Base-by-base conservation (phyloP, 2,797 vertebrate species). In the Xiphophorus birchmanni region DNA sequence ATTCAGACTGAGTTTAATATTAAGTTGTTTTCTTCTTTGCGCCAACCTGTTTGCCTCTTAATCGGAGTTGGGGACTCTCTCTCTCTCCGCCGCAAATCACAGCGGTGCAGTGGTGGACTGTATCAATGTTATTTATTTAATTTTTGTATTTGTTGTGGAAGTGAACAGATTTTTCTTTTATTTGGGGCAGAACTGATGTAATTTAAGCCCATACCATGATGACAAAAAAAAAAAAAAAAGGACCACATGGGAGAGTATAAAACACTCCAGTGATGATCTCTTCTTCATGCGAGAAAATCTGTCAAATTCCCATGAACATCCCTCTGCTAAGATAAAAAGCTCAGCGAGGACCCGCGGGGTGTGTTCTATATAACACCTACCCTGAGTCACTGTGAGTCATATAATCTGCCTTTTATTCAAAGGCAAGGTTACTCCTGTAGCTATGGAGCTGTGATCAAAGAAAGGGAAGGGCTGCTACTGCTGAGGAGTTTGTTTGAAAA, bases 301-400 rank as follows among this genome's bases (percentile, higher is more conserved):
- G 76, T 81, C 76, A 73, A 86, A 88, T 40, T 60, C 60, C 79
- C 44, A 13, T 42, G 77, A 87, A 79, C 76, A 77, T 42, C 86
- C 73, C 73, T 50, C 83, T 63, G 17, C 47, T 29, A 81, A 92
- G 76, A 87, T 91, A 74, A 92, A 80, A 93, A 92, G 80, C 80
- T 78, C 80, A 81, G 82, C 52, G 60, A 50, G 80, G 85, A 83
- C 87, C 88, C 75, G 79, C 17, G 47, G 86, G 93, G 94, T 86
- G 93, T 94, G 92, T 92, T 90, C 88, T 82, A 81, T n/a, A 35
- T 84, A 88, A 90, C 86, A 75, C 82, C 69, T 45, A 80, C 84
- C 85, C 82, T 93, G 92, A 94, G 85, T 93, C 95, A 94, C 76
- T 37, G 65, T 93, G 93, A 94, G 90, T 95, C 93, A 95, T 90